phyloP scores from a whole-genome alignment of 2,888 invertebrate genomes.

The Periphyllus acericola region DNA sequence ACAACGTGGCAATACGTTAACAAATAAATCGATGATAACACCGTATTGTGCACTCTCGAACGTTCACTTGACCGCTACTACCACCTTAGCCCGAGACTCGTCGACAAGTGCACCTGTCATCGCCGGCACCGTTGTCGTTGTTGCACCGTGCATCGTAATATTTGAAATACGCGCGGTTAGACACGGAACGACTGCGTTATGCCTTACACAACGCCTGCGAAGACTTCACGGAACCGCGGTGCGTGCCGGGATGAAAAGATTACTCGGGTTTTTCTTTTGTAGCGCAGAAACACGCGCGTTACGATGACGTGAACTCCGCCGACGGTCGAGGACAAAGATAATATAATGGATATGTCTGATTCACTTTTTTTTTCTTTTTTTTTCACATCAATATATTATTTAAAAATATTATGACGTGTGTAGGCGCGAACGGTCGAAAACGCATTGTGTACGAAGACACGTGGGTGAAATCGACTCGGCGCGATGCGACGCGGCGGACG shows the following conservation, averaged over 20 bases:
- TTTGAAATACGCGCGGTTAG: too few species aligned
- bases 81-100: too few species aligned
- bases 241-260: constrained; percentile 1
- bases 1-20: too few species aligned
- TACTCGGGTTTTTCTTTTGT: neutral
- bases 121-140: too few species aligned
- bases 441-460: neutral
- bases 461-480: constrained; percentile 42
- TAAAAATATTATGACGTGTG: constrained; percentile 32
- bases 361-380: neutral
- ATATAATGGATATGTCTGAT: neutral
- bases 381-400: constrained; percentile 27
- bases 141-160: too few species aligned
- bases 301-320: neutral
- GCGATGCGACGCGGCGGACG: neutral
- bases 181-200: too few species aligned
- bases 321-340: constrained; percentile 9
- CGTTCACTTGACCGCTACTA: too few species aligned
- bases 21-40: too few species aligned
- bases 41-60: too few species aligned
- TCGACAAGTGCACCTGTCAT: too few species aligned
- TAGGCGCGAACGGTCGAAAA: constrained; percentile 26
- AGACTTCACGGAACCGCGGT: neutral
- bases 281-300: constrained; percentile 5
- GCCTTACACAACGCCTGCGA: neutral